Evolutionary conservation across 2,113 vertebrate species (phyloP).

Genomic region (Ammodytes marinus): DNA sequence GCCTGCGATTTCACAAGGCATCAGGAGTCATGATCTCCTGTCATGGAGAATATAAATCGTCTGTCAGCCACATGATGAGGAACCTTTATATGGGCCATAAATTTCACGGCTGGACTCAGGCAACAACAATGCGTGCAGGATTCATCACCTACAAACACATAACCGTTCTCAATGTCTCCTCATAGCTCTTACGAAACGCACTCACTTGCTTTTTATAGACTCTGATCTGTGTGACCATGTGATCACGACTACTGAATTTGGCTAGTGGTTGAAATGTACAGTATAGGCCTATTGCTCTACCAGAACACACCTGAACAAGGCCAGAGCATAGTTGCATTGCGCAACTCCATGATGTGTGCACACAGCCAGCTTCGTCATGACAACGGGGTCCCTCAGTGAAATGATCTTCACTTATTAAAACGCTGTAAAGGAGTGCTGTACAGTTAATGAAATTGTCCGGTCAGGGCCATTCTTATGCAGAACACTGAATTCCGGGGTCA

Average conservation of each 20-base stretch:
- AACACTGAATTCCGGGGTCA: conserved; percentile 31
- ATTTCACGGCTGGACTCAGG: conserved; percentile 66
- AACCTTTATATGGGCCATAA: conserved; percentile 71
- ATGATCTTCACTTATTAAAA: conserved; percentile 76
- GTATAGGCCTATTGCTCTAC: conserved; percentile 4
- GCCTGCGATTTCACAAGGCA: conserved; percentile 54
- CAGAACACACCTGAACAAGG: conserved; percentile 25
- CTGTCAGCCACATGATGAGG: conserved; percentile 74
- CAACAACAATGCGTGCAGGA: conserved; percentile 68
- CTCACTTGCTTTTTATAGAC: conserved; percentile 33
- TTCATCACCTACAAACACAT: conserved; percentile 71
- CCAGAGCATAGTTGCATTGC: conserved; percentile 18
- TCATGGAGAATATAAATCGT: conserved; percentile 66
- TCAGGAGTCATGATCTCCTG: conserved; percentile 73
- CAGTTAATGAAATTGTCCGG: conserved; percentile 67
- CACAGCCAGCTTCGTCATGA: conserved; percentile 51
- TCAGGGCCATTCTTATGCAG: conserved; percentile 60
- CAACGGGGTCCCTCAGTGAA: conserved; percentile 59
- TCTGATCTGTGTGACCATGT: conserved; percentile 20
- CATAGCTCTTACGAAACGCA: conserved; percentile 18
- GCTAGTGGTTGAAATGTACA: conserved; percentile 43
- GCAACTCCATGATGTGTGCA: conserved; percentile 40
- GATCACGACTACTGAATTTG: conserved; percentile 30
- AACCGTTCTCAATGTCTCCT: conserved; percentile 50
- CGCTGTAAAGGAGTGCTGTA: conserved; percentile 55